Percentiles rank a stretch among this genome's conserved stretches.
Evolutionary conservation across 1,140 invertebrate species (phyloP).

Genomic region (Bombus vancouverensis): DNA sequence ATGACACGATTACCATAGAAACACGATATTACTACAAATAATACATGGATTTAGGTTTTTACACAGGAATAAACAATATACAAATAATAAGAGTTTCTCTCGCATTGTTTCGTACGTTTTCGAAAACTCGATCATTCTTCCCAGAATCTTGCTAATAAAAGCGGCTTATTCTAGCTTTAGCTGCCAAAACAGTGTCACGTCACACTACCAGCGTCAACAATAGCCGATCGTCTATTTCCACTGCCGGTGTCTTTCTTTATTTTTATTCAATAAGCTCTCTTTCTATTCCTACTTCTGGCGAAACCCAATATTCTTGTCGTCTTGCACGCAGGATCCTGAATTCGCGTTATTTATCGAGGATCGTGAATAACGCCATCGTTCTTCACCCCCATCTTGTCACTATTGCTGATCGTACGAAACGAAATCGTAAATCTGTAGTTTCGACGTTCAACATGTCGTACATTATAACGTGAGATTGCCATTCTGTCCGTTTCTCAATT

Average conservation of each 20-base stretch:
- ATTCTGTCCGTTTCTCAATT: not conserved
- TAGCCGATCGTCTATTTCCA: not conserved
- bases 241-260: not conserved
- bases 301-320: not conserved
- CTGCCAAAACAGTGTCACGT: too few species aligned
- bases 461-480: too few species aligned
- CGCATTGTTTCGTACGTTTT: too few species aligned
- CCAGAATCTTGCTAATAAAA: not conserved
- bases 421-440: too few species aligned
- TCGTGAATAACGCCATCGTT: not conserved
- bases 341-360: constrained; percentile 4
- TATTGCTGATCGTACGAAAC: too few species aligned
- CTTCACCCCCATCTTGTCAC: not conserved
- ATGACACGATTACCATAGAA: too few species aligned
- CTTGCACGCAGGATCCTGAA: not conserved
- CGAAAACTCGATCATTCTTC: not conserved
- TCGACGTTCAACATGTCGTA: too few species aligned
- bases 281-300: not conserved
- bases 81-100: too few species aligned
- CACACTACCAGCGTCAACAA: not conserved
- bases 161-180: too few species aligned
- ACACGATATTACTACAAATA: too few species aligned
- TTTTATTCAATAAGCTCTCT: not conserved
- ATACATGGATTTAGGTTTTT: too few species aligned
- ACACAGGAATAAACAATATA: too few species aligned